Evolutionary conservation across 2,888 invertebrate species (phyloP).

Genomic region (Drosophila cognata): DNA sequence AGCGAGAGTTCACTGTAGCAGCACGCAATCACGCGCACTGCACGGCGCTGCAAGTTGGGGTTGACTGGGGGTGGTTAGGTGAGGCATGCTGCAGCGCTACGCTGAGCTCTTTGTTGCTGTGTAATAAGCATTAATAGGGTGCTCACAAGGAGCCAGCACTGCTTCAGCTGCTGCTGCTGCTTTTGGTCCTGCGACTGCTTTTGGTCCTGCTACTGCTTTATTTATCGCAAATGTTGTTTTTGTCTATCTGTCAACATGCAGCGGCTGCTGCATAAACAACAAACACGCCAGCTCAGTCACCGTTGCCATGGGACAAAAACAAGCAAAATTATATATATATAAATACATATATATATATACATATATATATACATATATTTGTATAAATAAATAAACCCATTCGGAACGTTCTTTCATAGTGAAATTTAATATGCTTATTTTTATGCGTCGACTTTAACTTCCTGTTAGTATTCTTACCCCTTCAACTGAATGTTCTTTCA

Average conservation of each 20-base stretch:
- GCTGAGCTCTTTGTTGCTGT: slow-evolving; percentile 62
- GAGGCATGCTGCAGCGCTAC: slow-evolving; percentile 14
- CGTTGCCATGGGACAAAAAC: slow-evolving; percentile 35
- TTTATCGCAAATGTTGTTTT: slow-evolving; percentile 76
- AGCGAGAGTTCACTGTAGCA: slow-evolving; percentile 38
- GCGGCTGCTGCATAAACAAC: slow-evolving; percentile 58
- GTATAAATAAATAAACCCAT: not conserved
- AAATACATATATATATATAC: not conserved
- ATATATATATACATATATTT: not conserved
- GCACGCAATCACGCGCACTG: slow-evolving; percentile 75
- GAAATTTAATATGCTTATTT: not conserved
- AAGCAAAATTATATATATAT: not conserved
- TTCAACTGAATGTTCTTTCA: no score
- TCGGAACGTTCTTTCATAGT: not conserved
- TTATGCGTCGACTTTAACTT: no score
- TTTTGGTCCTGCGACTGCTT: slow-evolving; percentile 42
- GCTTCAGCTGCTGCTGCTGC: slow-evolving; percentile 11
- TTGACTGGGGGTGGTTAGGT: slow-evolving; percentile 3
- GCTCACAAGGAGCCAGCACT: slow-evolving; percentile 49
- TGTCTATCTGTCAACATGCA: slow-evolving; percentile 81
- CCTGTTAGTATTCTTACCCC: no score
- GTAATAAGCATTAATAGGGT: slow-evolving; percentile 79
- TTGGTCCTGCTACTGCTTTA: slow-evolving; percentile 46
- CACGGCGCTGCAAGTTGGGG: slow-evolving; percentile 34
- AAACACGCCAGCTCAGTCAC: slow-evolving; percentile 41